Evolutionary conservation across 2,797 vertebrate species (phyloP), one percentile per base, ranked within the genome.

Genomic region (Brachymystax lenok): DNA sequence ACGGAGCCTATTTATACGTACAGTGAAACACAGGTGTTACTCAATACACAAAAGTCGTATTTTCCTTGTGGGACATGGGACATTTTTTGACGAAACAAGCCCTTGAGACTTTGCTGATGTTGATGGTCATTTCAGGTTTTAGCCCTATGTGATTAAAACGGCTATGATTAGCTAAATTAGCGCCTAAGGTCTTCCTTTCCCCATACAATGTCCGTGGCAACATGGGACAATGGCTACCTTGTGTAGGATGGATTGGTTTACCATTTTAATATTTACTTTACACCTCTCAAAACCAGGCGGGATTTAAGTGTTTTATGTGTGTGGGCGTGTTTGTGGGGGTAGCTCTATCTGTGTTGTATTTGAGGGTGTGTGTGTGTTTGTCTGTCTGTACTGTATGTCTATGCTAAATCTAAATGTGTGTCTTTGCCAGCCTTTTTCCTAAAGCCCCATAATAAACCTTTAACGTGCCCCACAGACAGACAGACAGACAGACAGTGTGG

Each of bases 211-310:
- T 81, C 24, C 17, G 4, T 19, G 8, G 78, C 12, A 2, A 10
- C 73, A 30, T 61, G 61, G 75, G 59, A 89, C 83, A 89, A 88
- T 85, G 79, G 80, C 71, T 17, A 83, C 75, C 77, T 88, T 89
- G 79, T 90, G 76, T 52, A 16, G 52, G 68, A 73, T 71, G 51
- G 75, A 84, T 71, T 77, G 76, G 77, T 61, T 76, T 71, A 3
- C 51, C 63, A 73, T 68, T 64, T 64, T 64, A 74, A 68, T 69
- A 69, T 21, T 75, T 72, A 61, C 77, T 40, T 8, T 40, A 79
- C 75, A 56, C 74, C 69, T 69, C 73, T 59, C 64, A 78, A 51
- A 75, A 67, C 28, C 63, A 30, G 71, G 56, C 54, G 70, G 66
- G 66, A 46, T 46, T 46, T 3, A 12, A 46, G 40, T 46, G 40